Base-by-base conservation (phyloP, 92 coral and sea anemone species). In the Phenganax marumi region DNA sequence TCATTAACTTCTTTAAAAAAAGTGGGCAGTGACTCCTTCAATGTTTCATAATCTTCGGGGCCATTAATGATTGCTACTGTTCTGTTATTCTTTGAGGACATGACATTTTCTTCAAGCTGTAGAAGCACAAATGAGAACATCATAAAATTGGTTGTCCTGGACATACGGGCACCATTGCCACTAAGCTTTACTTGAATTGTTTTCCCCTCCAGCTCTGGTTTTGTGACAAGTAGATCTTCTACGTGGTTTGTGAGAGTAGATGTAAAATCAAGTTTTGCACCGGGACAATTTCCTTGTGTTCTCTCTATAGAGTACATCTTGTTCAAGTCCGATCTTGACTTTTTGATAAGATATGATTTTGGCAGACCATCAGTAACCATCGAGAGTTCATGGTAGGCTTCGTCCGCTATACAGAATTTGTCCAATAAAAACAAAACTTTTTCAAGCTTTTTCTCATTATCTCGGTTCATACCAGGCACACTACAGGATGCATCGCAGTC, bases 71-170 rank as follows among this genome's bases (percentile, higher is more conserved):
- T n/a, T n/a, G n/a, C n/a, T n/a, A n/a, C n/a, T n/a, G n/a, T n/a
- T n/a, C n/a, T n/a, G n/a, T n/a, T n/a, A n/a, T n/a, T n/a, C 3
- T 83, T 88, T 14, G 89, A 17, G 0, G 89, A 88, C 91, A 85
- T 85, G 84, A 80, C 91, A n/a, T 64, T 63, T 64, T 88, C 91
- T 10, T 76, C 68, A 8, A 53, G 22, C 56, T 70, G 85, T 62
- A 79, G 64, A 4, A 88, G 57, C 49, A 86, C 68, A 75, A 88
- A 88, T 47, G 91, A 88, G 13, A 87, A 17, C 77, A 80, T 79
- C 86, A 88, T 85, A 50, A 85, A 88, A 50, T 88, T 88, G 14
- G 91, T 88, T 18, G 89, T 70, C n/a, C 91, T 21, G 6, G 90
- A 83, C 87, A 87, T 83, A n/a, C 61, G 71, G 56, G 84, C 84